Percentiles rank a stretch among this genome's conserved stretches.
phyloP scores from a whole-genome alignment of 2,888 invertebrate genomes.

The Sarcophaga rosellei region DNA sequence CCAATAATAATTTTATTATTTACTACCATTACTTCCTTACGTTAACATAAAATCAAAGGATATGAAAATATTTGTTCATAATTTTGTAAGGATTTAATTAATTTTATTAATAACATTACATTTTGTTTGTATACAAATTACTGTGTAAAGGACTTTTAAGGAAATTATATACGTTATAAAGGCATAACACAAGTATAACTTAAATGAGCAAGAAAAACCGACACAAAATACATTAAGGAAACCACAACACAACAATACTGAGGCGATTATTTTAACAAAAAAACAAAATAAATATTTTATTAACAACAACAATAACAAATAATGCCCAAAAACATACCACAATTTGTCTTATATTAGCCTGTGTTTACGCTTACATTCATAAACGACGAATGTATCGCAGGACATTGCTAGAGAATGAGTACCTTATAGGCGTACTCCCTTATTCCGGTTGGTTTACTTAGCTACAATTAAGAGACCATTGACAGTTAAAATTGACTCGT shows the following conservation, averaged over 20 bases:
- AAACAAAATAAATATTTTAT: background rate
- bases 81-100: constrained; percentile 63
- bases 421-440: background rate
- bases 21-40: background rate
- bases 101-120: constrained; percentile 58
- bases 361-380: background rate
- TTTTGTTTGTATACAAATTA: background rate
- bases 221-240: constrained; percentile 58
- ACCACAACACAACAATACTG: constrained; percentile 51
- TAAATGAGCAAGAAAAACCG: constrained; percentile 41
- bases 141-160: constrained; percentile 30
- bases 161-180: background rate
- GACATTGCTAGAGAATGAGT: background rate
- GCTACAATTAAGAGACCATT: no score
- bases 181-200: constrained; percentile 24
- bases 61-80: constrained; percentile 15
- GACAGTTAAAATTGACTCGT: no score
- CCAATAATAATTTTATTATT: background rate
- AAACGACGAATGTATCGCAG: background rate
- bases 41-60: background rate
- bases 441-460: no score
- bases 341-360: constrained; percentile 51
- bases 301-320: background rate
- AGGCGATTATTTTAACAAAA: constrained; percentile 48
- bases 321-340: constrained; percentile 19